Base-by-base conservation (phyloP, 2,888 invertebrate genomes). In the Eupithecia exiguata region DNA sequence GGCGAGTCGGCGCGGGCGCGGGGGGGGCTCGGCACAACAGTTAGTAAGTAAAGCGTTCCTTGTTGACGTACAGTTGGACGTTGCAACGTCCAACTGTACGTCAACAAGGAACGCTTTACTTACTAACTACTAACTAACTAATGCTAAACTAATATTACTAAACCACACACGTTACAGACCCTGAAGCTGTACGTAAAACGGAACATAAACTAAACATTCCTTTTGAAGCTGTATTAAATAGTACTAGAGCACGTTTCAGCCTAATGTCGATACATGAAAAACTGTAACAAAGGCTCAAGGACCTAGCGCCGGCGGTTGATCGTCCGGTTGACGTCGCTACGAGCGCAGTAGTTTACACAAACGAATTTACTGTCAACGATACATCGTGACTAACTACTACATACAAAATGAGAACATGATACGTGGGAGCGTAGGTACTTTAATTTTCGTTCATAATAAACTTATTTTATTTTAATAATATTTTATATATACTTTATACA, bases 391-490 rank as follows among this genome's bases (percentile, higher is more conserved):
- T 71, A 40, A 67, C 46, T n/a, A 69, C 71, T 67, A 63, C 77
- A 77, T 78, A 68, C 68, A 76, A 77, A 74, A 76, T 67, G 74
- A 69, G 67, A 18, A 53, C 72, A 66, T 77, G 72, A 69, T 38
- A 75, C 77, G 71, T 72, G 69, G 61, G 63, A 74, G 74, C 70
- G 75, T 73, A 77, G 74, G 38, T 46, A 3, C 46, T 74, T 77
- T 78, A 74, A 78, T 79, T 76, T 79, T 76, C 74, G 62, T 73
- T 71, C 61, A 72, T 69, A 49, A 69, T 69, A 73, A 69, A 67
- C 66, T 65, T 36, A 69, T 40, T 66, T n/a, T n/a, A n/a, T n/a
- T n/a, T n/a, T n/a, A n/a, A n/a, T n/a, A n/a, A n/a, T n/a, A n/a
- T n/a, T n/a, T n/a, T n/a, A n/a, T n/a, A n/a, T n/a, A n/a, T n/a